Conservation (phyloP, 2,113 vertebrate genomes). For the Oncorhynchus gorbuscha region DNA sequence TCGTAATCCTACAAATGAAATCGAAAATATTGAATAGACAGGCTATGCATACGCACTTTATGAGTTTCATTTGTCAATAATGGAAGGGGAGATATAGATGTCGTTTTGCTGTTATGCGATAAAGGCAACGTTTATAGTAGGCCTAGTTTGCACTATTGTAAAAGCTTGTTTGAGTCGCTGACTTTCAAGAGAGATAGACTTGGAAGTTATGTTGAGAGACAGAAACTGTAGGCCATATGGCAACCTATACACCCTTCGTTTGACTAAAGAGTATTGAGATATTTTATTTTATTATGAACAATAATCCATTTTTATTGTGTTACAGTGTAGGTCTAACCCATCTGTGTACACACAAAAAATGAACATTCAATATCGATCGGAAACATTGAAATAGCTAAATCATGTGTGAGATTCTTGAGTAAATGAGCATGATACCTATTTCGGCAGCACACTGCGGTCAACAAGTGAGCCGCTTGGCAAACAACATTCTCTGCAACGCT, state of each 20-base stretch:
- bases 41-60: conserved; percentile 80
- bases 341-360: background rate
- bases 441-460: conserved; percentile 40
- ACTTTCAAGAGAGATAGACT: conserved; percentile 17
- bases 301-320: conserved; percentile 37
- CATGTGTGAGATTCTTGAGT: background rate
- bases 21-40: conserved; percentile 45
- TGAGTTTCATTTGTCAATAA: conserved; percentile 71
- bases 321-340: conserved; percentile 4
- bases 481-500: conserved; percentile 34
- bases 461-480: conserved; percentile 51
- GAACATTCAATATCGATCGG: background rate
- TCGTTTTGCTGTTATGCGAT: conserved; percentile 78
- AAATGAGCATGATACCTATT: background rate
- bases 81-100: conserved; percentile 40
- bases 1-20: conserved; percentile 42
- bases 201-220: conserved; percentile 49
- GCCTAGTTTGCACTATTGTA: conserved; percentile 66
- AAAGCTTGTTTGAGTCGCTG: conserved; percentile 45
- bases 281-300: conserved; percentile 33
- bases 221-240: conserved; percentile 62
- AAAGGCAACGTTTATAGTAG: conserved; percentile 45
- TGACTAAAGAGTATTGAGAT: conserved; percentile 31
- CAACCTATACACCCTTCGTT: conserved; percentile 45
- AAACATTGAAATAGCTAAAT: too few relatives aligned